Percentiles rank a stretch among this genome's conserved stretches.
phyloP scores from a whole-genome alignment of 2,797 vertebrate species.

The Okamejei kenojei region DNA sequence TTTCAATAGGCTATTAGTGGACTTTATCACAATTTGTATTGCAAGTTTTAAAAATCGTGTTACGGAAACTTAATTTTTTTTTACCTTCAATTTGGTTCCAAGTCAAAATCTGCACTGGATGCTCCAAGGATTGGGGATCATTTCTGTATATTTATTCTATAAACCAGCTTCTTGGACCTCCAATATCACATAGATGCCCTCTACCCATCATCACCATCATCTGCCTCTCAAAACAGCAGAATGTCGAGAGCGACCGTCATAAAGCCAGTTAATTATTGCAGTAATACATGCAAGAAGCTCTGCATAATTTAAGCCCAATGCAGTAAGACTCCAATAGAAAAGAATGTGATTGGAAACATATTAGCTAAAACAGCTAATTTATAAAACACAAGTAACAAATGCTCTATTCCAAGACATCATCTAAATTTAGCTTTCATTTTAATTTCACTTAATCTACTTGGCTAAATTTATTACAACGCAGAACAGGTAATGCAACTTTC shows the following conservation, averaged over 20 bases:
- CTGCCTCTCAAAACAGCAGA: constrained; percentile 25
- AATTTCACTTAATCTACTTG: background rate
- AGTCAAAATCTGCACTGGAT: constrained; percentile 3
- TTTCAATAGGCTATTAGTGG: background rate
- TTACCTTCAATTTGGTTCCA: constrained; percentile 30
- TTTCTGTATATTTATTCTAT: constrained; percentile 11
- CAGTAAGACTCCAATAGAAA: background rate
- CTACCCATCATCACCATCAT: background rate
- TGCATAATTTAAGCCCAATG: background rate
- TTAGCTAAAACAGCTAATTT: background rate
- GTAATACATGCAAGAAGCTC: background rate
- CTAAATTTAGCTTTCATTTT: background rate
- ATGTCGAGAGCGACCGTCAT: background rate
- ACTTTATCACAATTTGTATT: background rate
- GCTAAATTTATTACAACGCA: background rate
- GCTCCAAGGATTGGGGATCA: background rate
- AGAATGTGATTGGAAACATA: background rate
- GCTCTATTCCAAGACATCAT: no score
- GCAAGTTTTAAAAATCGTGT: background rate
- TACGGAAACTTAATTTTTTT: background rate
- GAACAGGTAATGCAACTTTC: background rate
- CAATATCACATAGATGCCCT: constrained; percentile 17
- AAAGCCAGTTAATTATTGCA: constrained; percentile 26
- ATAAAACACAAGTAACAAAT: background rate
- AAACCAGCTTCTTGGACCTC: background rate